Conservation (phyloP, 2,113 vertebrate genomes). For the Excalfactoria chinensis region DNA sequence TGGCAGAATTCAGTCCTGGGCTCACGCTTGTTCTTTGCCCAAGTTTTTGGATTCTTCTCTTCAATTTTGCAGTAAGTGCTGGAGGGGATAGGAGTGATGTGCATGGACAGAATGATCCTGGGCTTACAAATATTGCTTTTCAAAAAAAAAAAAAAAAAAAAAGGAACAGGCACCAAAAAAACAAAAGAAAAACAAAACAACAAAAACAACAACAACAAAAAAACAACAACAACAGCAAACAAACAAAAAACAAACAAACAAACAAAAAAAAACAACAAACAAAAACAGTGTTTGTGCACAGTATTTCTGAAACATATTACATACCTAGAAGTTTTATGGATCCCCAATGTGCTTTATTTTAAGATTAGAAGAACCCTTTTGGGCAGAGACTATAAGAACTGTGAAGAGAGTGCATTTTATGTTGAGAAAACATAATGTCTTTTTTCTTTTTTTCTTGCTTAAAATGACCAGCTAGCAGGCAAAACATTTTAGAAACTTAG, state of each 20-base stretch:
- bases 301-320: constrained; percentile 49
- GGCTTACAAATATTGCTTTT: constrained; percentile 52
- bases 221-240: too few species aligned
- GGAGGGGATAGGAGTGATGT: background rate
- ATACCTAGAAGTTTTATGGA: constrained; percentile 31
- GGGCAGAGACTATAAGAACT: constrained; percentile 14
- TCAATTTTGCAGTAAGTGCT: background rate
- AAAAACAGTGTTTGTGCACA: background rate
- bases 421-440: background rate
- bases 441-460: background rate
- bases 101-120: background rate
- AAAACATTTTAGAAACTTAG: background rate
- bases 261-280: too few species aligned
- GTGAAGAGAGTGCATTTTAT: background rate
- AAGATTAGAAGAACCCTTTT: constrained; percentile 22
- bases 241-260: too few species aligned
- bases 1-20: background rate
- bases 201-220: too few species aligned
- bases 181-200: too few species aligned
- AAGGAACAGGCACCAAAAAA: too few species aligned
- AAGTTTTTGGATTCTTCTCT: background rate
- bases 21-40: background rate
- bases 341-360: constrained; percentile 48
- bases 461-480: constrained; percentile 11
- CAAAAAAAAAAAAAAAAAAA: background rate